Conservation (phyloP, 2,113 vertebrate species). For the Mus spicilegus region DNA sequence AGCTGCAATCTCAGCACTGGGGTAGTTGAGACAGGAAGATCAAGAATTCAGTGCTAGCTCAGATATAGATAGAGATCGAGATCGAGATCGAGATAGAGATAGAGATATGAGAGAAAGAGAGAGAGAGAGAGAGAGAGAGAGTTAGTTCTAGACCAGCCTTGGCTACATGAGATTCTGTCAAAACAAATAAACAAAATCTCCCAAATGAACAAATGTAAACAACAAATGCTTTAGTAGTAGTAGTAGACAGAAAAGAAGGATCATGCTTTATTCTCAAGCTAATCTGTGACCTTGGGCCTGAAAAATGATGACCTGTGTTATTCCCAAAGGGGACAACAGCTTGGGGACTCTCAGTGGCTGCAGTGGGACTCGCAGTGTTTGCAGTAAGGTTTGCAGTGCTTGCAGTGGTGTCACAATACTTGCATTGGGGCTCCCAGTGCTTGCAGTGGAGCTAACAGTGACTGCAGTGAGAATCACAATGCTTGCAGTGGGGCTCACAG, state of each 20-base stretch:
- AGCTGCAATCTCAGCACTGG: background rate
- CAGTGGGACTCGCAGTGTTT: no score
- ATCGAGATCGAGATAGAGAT: no score
- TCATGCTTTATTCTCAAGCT: background rate
- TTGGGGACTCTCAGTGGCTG: no score
- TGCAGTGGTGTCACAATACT: rapidly evolving
- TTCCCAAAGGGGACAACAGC: background rate
- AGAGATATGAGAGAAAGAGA: no score
- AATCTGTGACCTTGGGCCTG: background rate
- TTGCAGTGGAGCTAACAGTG: no score
- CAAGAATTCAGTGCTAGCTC: background rate
- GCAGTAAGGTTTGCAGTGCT: no score
- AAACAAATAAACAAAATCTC: background rate
- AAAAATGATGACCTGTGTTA: background rate
- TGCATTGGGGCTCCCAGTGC: no score
- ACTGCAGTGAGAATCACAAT: no score
- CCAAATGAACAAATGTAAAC: background rate
- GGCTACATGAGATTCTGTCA: background rate
- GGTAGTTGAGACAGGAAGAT: background rate
- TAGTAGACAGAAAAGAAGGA: background rate
- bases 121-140: no score
- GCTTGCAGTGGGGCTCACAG: no score
- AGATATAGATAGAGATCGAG: no score
- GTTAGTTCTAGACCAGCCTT: background rate
- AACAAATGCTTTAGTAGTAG: background rate